Evolutionary conservation across 2,888 invertebrate genomes (phyloP).

Genomic region (Leucophenga montana): DNA sequence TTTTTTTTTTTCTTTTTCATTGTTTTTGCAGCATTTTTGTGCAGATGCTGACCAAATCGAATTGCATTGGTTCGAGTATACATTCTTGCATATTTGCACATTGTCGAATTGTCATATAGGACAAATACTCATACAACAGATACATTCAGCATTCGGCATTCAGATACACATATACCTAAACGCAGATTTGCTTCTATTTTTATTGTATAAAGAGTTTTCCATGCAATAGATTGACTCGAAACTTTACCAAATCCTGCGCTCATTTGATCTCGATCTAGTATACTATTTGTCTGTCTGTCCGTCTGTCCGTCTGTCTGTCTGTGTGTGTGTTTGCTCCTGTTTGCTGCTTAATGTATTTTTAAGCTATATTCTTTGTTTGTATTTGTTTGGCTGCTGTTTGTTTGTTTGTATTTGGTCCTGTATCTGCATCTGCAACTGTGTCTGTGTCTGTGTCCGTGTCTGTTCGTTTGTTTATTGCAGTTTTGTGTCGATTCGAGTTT

Average conservation of each 20-base stretch:
- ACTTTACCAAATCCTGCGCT: slow-evolving; percentile 34
- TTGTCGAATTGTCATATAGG: slow-evolving; percentile 23
- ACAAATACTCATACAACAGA: slow-evolving; percentile 19
- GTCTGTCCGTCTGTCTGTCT: too few species aligned
- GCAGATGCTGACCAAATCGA: slow-evolving; percentile 46
- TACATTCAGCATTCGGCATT: slow-evolving; percentile 22
- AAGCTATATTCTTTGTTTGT: slow-evolving; percentile 66
- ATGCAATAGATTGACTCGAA: too few species aligned
- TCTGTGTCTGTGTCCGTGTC: neutral
- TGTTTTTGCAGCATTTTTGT: too few species aligned
- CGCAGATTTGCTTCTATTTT: slow-evolving; percentile 26
- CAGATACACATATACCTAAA: slow-evolving; percentile 22
- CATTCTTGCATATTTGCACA: slow-evolving; percentile 20
- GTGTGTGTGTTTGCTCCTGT: slow-evolving; percentile 40
- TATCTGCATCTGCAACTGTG: neutral
- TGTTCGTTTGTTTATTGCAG: slow-evolving; percentile 2
- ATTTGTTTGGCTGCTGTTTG: slow-evolving; percentile 58
- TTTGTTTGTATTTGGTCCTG: slow-evolving; percentile 30
- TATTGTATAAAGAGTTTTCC: too few species aligned
- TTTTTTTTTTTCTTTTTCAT: too few species aligned
- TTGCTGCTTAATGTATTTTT: slow-evolving; percentile 62
- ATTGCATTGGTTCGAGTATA: slow-evolving; percentile 56
- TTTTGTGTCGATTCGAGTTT: slow-evolving; percentile 25
- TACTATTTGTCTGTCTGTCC: slow-evolving; percentile 8
- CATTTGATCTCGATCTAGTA: neutral